Conservation (phyloP, 2,888 invertebrate genomes). For the Deilephila elpenor region DNA sequence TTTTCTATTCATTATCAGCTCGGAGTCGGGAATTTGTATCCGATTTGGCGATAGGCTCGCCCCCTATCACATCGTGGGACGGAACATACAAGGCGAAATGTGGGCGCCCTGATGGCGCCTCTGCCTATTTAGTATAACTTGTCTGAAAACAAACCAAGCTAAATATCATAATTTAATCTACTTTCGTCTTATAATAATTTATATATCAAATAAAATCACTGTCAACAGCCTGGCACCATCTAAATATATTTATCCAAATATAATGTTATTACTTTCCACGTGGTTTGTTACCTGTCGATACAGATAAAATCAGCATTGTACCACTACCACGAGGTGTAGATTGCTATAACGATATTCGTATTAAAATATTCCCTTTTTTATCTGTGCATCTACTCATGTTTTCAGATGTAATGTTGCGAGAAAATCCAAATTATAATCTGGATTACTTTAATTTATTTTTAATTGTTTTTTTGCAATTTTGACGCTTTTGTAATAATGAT, state of each 20-base stretch:
- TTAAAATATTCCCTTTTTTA: constrained; percentile 1
- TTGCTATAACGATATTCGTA: constrained; percentile 40
- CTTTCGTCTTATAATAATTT: background rate
- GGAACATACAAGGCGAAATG: too few relatives aligned
- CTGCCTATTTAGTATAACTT: too few relatives aligned
- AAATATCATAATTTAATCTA: too few relatives aligned
- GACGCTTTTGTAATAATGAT: background rate
- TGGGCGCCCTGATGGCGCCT: too few relatives aligned
- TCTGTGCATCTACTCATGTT: constrained; percentile 14
- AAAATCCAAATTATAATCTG: background rate
- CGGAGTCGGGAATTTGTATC: too few relatives aligned
- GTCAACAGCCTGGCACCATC: background rate
- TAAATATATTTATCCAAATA: background rate
- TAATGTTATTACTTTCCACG: constrained; percentile 1
- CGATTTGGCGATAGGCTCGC: too few relatives aligned
- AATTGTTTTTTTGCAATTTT: background rate
- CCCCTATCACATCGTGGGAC: too few relatives aligned
- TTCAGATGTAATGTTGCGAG: background rate
- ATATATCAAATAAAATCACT: background rate
- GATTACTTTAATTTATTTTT: background rate
- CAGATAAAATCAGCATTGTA: constrained; percentile 18
- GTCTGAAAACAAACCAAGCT: too few relatives aligned
- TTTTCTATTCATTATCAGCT: too few relatives aligned
- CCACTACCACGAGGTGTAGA: constrained; percentile 40
- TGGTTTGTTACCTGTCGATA: constrained; percentile 17